phyloP scores from a whole-genome alignment of 2,888 invertebrate genomes.

The Trichopria drosophilae region DNA sequence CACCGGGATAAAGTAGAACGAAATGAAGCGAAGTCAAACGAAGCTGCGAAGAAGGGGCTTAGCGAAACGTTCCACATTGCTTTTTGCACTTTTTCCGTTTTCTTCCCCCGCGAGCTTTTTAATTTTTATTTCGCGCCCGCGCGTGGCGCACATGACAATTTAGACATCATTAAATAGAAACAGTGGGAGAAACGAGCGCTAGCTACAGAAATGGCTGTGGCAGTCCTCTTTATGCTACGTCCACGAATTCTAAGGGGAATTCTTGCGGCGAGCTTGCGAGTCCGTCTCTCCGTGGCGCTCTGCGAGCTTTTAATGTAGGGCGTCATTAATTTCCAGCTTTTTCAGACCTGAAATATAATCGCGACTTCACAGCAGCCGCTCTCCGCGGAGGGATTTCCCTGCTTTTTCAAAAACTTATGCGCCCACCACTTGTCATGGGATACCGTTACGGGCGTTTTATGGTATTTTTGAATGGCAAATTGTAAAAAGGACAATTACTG shows the following conservation, averaged over 20 bases:
- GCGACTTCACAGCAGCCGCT: too few species aligned
- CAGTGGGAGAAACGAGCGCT: conserved; percentile 36
- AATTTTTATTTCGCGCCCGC: conserved; percentile 26
- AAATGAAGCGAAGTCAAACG: conserved; percentile 8
- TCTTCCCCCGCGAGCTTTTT: conserved; percentile 14
- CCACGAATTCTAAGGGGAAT: conserved; percentile 41
- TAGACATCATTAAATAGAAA: conserved; percentile 50
- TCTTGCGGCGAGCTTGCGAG: conserved; percentile 27
- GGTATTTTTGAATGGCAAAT: too few species aligned
- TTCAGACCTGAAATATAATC: too few species aligned
- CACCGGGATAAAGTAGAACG: neutral
- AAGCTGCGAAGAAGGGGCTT: conserved; percentile 18
- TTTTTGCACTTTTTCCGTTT: conserved; percentile 6
- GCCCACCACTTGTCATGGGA: too few species aligned
- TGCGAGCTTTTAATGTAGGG: conserved; percentile 24
- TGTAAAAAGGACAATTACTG: too few species aligned
- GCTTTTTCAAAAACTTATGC: too few species aligned
- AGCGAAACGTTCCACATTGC: conserved; percentile 28
- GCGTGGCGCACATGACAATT: conserved; percentile 43
- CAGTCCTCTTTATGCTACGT: conserved; percentile 23
- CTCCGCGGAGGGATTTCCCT: too few species aligned
- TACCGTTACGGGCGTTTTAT: too few species aligned
- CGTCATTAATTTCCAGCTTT: conserved; percentile 36
- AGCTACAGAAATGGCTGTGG: conserved; percentile 37
- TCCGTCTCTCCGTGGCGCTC: conserved; percentile 5